Percentiles rank a stretch among this genome's conserved stretches.
These are phyloP conservation scores for Parnassius glacialis DNA, from an alignment of 2,888 invertebrate genomes.

Conservation along the genomic window DNA sequence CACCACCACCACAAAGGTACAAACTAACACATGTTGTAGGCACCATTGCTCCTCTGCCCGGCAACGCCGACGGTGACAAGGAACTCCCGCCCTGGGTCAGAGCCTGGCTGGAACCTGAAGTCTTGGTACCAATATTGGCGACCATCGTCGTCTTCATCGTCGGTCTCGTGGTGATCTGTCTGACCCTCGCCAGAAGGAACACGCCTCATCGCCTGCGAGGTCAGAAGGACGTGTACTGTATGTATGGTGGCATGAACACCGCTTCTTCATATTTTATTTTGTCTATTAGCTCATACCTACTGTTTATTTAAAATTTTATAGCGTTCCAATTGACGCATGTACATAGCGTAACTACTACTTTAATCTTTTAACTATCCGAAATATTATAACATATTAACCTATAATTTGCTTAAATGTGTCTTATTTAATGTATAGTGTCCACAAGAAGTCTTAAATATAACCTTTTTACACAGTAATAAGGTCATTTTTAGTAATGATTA, in stretches of 20 bases:
- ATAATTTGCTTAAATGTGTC: constrained; percentile 19
- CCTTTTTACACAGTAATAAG: neutral
- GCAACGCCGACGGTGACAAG: constrained; percentile 77
- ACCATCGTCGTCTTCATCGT: constrained; percentile 94
- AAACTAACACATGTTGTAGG: constrained; percentile 73
- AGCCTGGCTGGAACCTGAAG: constrained; percentile 93
- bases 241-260: constrained; percentile 79
- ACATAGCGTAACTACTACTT: neutral
- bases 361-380: neutral
- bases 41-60: constrained; percentile 89
- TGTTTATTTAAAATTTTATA: constrained; percentile 2
- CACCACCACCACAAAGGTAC: constrained; percentile 93
- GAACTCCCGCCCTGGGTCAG: constrained; percentile 88
- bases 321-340: constrained; percentile 11
- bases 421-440: neutral
- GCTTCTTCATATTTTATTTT: constrained; percentile 61
- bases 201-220: constrained; percentile 91
- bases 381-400: constrained; percentile 8
- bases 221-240: constrained; percentile 88
- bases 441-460: neutral
- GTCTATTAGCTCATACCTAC: constrained; percentile 14
- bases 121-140: constrained; percentile 93
- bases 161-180: constrained; percentile 94
- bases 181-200: constrained; percentile 91
- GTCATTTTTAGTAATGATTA: neutral